Conservation (phyloP, 2,797 vertebrate species). For the Catharus ustulatus region DNA sequence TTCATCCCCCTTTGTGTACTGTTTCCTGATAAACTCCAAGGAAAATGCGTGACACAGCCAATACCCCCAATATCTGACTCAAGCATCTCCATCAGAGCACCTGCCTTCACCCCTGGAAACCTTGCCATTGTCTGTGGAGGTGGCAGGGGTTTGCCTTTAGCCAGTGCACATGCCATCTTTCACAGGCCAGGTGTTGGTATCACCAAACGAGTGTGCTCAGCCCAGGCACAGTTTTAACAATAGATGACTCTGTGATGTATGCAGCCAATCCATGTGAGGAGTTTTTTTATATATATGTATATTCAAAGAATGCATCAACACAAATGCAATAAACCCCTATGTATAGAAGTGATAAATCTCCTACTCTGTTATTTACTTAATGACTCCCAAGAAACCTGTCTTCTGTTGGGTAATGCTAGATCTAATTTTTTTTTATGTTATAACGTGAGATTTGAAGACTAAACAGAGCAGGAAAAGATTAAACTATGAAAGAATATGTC, state of each 20-base stretch:
- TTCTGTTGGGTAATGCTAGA: constrained; percentile 1
- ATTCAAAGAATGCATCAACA: neutral
- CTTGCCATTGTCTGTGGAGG: neutral
- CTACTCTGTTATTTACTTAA: constrained; percentile 8
- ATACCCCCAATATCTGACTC: neutral
- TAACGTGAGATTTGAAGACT: neutral
- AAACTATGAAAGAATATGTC: neutral
- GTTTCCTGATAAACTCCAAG: neutral
- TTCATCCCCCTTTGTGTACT: neutral
- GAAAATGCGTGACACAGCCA: neutral
- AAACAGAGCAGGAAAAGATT: neutral
- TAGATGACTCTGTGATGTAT: neutral
- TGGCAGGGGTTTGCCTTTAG: neutral
- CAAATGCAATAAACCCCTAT: neutral
- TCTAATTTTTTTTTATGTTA: neutral
- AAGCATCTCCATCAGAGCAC: neutral
- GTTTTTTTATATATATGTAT: neutral
- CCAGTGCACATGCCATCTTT: neutral
- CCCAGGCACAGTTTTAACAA: neutral
- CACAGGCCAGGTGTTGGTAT: neutral
- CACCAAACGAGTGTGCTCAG: neutral
- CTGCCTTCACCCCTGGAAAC: neutral
- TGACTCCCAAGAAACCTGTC: neutral
- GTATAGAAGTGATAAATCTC: neutral
- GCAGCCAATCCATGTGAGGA: neutral